Evolutionary conservation across 2,888 invertebrate species (phyloP).

Genomic region (Cybosia mesomella): DNA sequence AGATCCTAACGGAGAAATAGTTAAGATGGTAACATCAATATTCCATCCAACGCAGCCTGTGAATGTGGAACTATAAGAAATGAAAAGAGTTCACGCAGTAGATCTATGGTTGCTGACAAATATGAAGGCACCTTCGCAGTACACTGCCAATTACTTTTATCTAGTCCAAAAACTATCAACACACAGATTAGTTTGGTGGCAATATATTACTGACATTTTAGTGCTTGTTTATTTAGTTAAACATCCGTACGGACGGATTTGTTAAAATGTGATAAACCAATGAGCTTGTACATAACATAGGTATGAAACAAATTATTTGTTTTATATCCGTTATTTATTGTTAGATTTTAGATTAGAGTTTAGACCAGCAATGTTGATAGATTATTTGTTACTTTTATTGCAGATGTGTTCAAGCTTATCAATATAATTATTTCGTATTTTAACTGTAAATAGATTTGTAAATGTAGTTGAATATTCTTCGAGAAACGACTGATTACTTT

Average conservation of each 20-base stretch:
- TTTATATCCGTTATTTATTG: conserved; percentile 76
- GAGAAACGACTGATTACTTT: conserved; percentile 79
- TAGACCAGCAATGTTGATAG: conserved; percentile 66
- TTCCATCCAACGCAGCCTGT: not conserved
- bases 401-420: conserved; percentile 79
- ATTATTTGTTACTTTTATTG: conserved; percentile 74
- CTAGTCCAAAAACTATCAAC: not conserved
- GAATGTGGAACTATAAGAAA: not conserved
- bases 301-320: conserved; percentile 65
- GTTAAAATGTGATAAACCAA: conserved; percentile 83
- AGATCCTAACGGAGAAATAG: not conserved
- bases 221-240: conserved; percentile 3
- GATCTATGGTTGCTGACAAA: not conserved
- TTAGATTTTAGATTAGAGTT: conserved; percentile 68
- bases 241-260: not conserved
- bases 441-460: conserved; percentile 50
- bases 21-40: not conserved
- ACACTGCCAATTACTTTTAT: not conserved
- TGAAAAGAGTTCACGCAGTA: not conserved
- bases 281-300: conserved; percentile 85
- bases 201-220: conserved; percentile 2
- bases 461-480: conserved; percentile 55
- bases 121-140: no score
- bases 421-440: conserved; percentile 53
- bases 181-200: not conserved